Conservation (phyloP, 1,140 invertebrate species). For the Ericerus pela region DNA sequence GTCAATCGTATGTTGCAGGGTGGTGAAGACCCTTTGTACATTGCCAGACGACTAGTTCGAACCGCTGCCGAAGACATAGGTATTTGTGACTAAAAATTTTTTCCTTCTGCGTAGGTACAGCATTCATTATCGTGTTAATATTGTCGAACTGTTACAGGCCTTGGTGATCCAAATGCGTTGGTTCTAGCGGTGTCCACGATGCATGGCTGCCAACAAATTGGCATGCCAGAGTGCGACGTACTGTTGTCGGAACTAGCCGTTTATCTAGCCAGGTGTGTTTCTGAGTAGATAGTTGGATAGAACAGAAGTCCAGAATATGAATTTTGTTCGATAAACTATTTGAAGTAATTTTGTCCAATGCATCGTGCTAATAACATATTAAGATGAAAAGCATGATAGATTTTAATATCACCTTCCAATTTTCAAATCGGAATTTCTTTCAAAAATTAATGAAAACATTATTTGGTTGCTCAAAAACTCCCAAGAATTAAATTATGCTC, state of each 20-base stretch:
- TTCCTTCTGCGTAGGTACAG: neutral
- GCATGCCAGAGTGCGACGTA: constrained; percentile 67
- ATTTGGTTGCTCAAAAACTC: no score
- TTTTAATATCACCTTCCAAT: no score
- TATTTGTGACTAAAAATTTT: constrained; percentile 18
- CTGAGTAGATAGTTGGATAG: no score
- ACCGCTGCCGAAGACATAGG: constrained; percentile 61
- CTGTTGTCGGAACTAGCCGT: constrained; percentile 58
- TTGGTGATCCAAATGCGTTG: constrained; percentile 41
- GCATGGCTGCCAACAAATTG: constrained; percentile 63
- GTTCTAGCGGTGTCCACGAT: constrained; percentile 50
- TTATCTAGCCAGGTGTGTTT: constrained; percentile 42
- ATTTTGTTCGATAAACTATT: no score
- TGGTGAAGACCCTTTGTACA: constrained; percentile 69
- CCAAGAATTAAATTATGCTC: no score
- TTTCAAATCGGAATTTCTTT: no score
- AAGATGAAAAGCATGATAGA: no score
- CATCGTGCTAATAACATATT: no score
- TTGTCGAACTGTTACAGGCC: constrained; percentile 24
- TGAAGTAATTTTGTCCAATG: no score
- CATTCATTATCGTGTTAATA: neutral
- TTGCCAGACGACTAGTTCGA: constrained; percentile 58
- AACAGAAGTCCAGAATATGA: no score
- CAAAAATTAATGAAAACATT: no score
- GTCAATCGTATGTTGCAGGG: constrained; percentile 60